Conservation (phyloP, 2,113 vertebrate species). For the Serilophus lunatus region DNA sequence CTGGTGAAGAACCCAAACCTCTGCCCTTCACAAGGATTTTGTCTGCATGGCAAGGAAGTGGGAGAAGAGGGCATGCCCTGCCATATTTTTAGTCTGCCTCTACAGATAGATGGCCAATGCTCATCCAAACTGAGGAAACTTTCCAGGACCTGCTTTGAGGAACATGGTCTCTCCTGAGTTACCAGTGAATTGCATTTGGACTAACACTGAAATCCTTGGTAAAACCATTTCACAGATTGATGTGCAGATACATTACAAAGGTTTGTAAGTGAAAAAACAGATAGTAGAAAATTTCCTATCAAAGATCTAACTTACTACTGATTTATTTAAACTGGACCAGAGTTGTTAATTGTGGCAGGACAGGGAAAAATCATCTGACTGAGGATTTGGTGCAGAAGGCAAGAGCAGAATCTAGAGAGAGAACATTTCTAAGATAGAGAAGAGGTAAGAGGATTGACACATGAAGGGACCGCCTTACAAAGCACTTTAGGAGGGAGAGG, state of each 20-base stretch:
- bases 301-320: not conserved
- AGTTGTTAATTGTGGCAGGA: not conserved
- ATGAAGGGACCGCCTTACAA: not conserved
- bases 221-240: not conserved
- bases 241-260: not conserved
- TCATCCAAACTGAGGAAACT: rapidly evolving
- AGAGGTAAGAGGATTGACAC: not conserved
- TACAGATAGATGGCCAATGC: rapidly evolving
- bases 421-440: not conserved
- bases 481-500: not conserved
- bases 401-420: not conserved
- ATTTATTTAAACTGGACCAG: not conserved
- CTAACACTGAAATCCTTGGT: not conserved
- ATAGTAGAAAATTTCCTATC: not conserved
- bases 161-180: not conserved
- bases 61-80: not conserved
- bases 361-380: not conserved
- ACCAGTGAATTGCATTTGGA: not conserved
- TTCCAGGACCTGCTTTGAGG: not conserved
- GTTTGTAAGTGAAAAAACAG: not conserved
- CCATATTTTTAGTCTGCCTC: not conserved
- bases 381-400: not conserved
- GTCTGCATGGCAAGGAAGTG: not conserved
- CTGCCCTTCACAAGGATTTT: not conserved
- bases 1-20: not conserved